phyloP scores from a whole-genome alignment of 2,113 vertebrate species.

The Cathartes aura region DNA sequence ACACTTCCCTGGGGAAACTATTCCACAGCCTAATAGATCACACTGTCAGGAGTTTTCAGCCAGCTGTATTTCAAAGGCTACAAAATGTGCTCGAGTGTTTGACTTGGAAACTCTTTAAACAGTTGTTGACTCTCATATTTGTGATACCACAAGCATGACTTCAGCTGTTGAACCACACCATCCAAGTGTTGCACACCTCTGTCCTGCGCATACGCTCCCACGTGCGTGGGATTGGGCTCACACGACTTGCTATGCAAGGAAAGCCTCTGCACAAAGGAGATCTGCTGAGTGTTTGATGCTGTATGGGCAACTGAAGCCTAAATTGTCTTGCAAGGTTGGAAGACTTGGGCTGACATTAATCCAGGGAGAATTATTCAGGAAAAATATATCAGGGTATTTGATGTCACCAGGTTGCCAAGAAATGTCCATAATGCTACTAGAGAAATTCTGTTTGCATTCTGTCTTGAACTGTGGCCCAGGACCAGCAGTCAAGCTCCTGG shows the following conservation, averaged over 20 bases:
- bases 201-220: background rate
- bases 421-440: background rate
- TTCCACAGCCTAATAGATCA: conserved; percentile 54
- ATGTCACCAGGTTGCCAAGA: background rate
- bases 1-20: conserved; percentile 50
- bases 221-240: background rate
- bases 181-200: background rate
- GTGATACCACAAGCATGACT: background rate
- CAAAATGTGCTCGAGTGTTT: background rate
- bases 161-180: background rate
- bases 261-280: background rate
- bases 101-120: conserved; percentile 55
- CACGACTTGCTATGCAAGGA: accelerated
- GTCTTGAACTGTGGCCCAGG: background rate
- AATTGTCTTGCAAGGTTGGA: background rate
- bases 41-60: conserved; percentile 50
- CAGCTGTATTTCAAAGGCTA: conserved; percentile 65
- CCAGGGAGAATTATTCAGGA: background rate
- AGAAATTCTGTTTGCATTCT: background rate
- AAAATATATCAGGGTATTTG: background rate
- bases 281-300: background rate
- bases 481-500: background rate
- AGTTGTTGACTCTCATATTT: conserved; percentile 1
- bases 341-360: background rate
- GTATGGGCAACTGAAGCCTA: background rate